Conservation (phyloP, 1,140 invertebrate genomes). For the Galleria mellonella region DNA sequence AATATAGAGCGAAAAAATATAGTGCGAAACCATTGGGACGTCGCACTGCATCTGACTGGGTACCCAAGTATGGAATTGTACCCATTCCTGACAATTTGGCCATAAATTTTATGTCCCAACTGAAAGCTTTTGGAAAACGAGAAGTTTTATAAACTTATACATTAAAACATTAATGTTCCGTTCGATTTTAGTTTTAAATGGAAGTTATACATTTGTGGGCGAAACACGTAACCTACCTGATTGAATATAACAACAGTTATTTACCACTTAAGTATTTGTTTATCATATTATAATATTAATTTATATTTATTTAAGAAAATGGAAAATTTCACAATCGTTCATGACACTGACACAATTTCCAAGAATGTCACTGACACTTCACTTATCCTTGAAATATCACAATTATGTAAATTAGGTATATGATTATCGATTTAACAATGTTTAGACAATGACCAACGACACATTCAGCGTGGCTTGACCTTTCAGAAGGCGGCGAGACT, state of each 20-base stretch:
- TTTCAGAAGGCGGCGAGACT: conserved; percentile 64
- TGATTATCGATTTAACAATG: conserved; percentile 31
- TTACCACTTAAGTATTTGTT: too few relatives aligned
- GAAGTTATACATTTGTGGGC: too few relatives aligned
- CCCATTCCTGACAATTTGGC: conserved; percentile 28
- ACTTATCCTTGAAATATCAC: background rate
- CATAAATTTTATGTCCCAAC: conserved; percentile 24
- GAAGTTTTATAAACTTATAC: too few relatives aligned
- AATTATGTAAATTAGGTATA: conserved; percentile 11
- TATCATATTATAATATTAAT: too few relatives aligned
- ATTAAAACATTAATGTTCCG: too few relatives aligned
- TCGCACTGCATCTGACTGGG: too few relatives aligned
- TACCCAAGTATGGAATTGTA: conserved; percentile 4
- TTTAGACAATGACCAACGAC: conserved; percentile 41
- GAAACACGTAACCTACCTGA: background rate
- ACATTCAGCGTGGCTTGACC: conserved; percentile 58
- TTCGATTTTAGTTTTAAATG: too few relatives aligned
- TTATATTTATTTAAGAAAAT: too few relatives aligned
- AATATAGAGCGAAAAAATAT: too few relatives aligned
- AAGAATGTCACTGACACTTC: background rate
- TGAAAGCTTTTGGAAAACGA: conserved; percentile 14
- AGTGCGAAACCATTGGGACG: too few relatives aligned
- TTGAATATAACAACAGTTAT: background rate
- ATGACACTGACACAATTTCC: background rate
- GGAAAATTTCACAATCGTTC: too few relatives aligned